Evolutionary conservation across 2,888 invertebrate genomes (phyloP), one percentile per base, ranked within the genome.

Genomic region (Hemithea aestivaria): DNA sequence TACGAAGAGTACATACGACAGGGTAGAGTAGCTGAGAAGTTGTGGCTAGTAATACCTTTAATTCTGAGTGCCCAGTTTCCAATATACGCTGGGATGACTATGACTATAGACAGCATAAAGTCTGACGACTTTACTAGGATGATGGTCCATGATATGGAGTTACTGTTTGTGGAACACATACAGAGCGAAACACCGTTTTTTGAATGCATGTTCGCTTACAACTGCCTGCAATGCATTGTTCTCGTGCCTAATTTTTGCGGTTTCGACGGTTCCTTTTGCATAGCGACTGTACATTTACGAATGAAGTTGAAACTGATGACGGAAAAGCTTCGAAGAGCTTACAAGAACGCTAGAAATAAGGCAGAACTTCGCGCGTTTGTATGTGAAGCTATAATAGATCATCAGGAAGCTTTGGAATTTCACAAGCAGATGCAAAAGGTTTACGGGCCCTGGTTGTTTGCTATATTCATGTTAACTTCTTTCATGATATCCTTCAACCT

Each of bases 181-280:
- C 78, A 82, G 42, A 70, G 62, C 39, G 66, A 73, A 8, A 53
- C 71, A 3, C 81, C 80, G 1, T 75, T 74, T 43, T 81, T 72
- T 28, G 69, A 80, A 42, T 45, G 70, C 1, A 53, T 75, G 29
- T 82, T 75, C 38, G 68, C 63, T 0, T 78, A 73, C 46, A 75
- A 66, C 31, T 58, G 70, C 11, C 6, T 60, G 0, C 69, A 71
- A 30, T 68, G 69, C 20, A 20, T 72, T 1, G 49, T 66, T 3
- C 53, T 81, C 0, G 53, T 65, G 1, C 70, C 72, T 1, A 68
- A 69, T 22, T 81, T 68, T 38, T 51, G 61, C 2, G 79, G 80
- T 1, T 69, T 80, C 7, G 82, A 80, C 22, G 77, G 78, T 0
- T 76, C 75, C 0, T 80, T 78, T 37, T 78, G 80, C 35, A 78